phyloP scores from a whole-genome alignment of 2,797 vertebrate genomes.

The Enoplosus armatus region DNA sequence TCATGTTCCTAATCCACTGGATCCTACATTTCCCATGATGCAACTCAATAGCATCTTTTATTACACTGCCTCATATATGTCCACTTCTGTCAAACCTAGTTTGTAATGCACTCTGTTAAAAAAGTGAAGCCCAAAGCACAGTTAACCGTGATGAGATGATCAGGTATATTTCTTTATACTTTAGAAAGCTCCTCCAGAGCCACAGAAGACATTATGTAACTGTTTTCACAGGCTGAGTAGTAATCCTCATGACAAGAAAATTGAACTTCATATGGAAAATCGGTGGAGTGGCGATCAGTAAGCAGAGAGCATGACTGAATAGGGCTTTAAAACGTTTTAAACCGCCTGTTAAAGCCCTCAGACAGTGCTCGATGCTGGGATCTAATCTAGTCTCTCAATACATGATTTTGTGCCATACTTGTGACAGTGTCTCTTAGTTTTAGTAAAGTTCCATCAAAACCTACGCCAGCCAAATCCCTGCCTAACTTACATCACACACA shows the following conservation, averaged over 20 bases:
- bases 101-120: neutral
- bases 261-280: neutral
- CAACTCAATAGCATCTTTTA: neutral
- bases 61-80: neutral
- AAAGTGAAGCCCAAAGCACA: neutral
- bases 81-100: neutral
- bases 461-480: no score
- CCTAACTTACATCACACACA: neutral
- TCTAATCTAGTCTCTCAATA: no score
- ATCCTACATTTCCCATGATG: neutral
- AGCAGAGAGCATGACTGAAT: neutral
- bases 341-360: no score
- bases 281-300: neutral
- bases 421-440: no score
- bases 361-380: no score
- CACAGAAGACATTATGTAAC: neutral
- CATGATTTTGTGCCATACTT: no score
- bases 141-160: neutral
- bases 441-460: no score
- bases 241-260: neutral
- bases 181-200: neutral
- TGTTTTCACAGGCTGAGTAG: neutral
- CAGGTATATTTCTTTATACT: neutral
- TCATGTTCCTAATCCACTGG: neutral
- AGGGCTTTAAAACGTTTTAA: neutral